Conservation (phyloP, 1,140 invertebrate species). For the Glossosoma conforme region DNA sequence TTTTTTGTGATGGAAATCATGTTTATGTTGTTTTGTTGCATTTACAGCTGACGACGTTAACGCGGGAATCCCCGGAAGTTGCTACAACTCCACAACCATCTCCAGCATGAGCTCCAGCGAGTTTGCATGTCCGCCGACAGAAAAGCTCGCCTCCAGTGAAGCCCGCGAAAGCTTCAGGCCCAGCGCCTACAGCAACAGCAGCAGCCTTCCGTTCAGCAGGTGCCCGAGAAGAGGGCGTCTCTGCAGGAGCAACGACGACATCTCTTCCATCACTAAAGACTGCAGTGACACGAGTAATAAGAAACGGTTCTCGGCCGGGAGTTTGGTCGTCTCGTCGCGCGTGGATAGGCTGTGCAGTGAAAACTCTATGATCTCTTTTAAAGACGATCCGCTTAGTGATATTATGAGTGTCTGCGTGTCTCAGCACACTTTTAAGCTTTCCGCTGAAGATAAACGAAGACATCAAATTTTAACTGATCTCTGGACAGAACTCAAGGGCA, state of each 20-base stretch:
- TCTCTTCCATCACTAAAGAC: constrained; percentile 7
- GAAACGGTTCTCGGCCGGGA: constrained; percentile 37
- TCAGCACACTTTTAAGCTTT: constrained; percentile 40
- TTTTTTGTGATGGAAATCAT: too few species aligned
- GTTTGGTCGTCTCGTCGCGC: constrained; percentile 17
- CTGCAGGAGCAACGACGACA: constrained; percentile 27
- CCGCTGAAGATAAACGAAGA: constrained; percentile 54
- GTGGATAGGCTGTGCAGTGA: constrained; percentile 15
- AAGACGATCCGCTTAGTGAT: constrained; percentile 24
- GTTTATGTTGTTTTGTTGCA: too few species aligned
- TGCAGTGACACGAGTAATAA: constrained; percentile 26
- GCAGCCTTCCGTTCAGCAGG: not conserved
- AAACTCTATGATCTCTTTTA: constrained; percentile 25
- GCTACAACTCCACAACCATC: constrained; percentile 13
- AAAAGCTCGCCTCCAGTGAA: constrained; percentile 7
- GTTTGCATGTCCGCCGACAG: constrained; percentile 5
- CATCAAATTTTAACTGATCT: constrained; percentile 56
- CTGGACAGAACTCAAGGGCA: constrained; percentile 56
- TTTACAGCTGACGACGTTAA: constrained; percentile 15
- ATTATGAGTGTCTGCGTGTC: constrained; percentile 33
- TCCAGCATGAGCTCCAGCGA: constrained; percentile 12
- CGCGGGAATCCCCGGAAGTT: constrained; percentile 1
- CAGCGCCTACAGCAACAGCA: constrained; percentile 1
- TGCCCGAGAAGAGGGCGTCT: constrained; percentile 9
- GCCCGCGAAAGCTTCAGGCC: constrained; percentile 6